Percentiles rank a stretch among this genome's conserved stretches.
These are phyloP conservation scores for Armadillidium nasatum DNA, from an alignment of 1,140 invertebrate species.

Conservation along the genomic window DNA sequence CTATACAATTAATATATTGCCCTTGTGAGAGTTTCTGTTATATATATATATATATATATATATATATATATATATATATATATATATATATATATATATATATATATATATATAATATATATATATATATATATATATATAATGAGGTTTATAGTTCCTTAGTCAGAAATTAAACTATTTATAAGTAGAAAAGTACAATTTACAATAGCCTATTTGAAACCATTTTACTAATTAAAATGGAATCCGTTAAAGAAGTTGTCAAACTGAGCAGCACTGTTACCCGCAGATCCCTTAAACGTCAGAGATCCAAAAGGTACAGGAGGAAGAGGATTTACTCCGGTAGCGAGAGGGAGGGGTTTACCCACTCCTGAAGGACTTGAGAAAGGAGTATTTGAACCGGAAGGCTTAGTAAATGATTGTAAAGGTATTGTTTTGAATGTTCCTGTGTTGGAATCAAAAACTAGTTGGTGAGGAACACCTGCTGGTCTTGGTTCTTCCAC, in stretches of 20 bases:
- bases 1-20: too few species aligned
- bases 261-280: constrained; percentile 25
- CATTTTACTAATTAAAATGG: constrained; percentile 4
- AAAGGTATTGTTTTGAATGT: constrained; percentile 42
- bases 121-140: too few species aligned
- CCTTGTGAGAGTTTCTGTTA: too few species aligned
- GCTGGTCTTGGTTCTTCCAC: constrained; percentile 16
- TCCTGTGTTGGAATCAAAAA: constrained; percentile 44
- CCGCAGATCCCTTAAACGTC: constrained; percentile 23
- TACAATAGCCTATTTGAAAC: too few species aligned
- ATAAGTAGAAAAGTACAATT: too few species aligned
- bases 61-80: too few species aligned
- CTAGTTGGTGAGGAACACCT: constrained; percentile 37
- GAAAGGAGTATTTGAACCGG: neutral
- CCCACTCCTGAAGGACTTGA: neutral
- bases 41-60: too few species aligned
- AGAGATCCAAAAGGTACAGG: constrained; percentile 31
- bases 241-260: constrained; percentile 35
- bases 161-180: too few species aligned
- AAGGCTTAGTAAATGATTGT: neutral
- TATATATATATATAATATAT: too few species aligned
- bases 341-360: constrained; percentile 13
- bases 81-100: too few species aligned
- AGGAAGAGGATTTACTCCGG: constrained; percentile 24
- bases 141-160: too few species aligned